phyloP scores from a whole-genome alignment of 2,113 vertebrate species.

The Pachycephala philippinensis region DNA sequence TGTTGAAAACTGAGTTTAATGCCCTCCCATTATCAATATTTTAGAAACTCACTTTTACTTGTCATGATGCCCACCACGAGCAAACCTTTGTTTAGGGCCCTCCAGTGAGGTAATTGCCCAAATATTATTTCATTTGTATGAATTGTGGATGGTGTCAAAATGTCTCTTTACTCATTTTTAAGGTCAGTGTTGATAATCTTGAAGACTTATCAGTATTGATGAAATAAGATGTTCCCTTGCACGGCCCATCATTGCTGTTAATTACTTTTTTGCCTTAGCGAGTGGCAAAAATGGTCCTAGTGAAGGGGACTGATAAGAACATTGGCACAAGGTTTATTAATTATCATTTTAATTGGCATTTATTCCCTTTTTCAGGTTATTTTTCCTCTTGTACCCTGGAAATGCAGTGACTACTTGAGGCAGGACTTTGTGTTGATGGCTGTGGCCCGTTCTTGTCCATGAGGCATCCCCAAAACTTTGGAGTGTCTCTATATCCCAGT shows the following conservation, averaged over 20 bases:
- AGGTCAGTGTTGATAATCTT: slow-evolving; percentile 8
- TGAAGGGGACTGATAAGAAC: background rate
- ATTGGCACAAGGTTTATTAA: background rate
- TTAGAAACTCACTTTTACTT: background rate
- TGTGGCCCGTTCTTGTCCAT: background rate
- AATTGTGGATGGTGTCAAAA: background rate
- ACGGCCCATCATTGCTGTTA: slow-evolving; percentile 12
- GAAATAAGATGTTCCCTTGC: slow-evolving; percentile 1
- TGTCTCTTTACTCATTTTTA: slow-evolving; percentile 37
- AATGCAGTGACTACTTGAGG: background rate
- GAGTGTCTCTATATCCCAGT: background rate
- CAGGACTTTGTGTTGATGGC: background rate
- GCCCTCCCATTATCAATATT: background rate
- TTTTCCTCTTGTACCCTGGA: background rate
- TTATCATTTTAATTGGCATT: background rate
- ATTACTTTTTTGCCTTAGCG: background rate
- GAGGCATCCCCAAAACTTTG: background rate
- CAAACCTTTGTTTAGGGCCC: background rate
- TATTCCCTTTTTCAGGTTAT: background rate
- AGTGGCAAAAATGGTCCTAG: background rate
- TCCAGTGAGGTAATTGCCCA: background rate
- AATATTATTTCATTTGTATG: background rate
- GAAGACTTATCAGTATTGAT: slow-evolving; percentile 22
- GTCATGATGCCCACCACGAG: background rate
- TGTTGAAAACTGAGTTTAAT: background rate